Conservation (phyloP, 2,888 invertebrate genomes). For the Antheraea assamensis region DNA sequence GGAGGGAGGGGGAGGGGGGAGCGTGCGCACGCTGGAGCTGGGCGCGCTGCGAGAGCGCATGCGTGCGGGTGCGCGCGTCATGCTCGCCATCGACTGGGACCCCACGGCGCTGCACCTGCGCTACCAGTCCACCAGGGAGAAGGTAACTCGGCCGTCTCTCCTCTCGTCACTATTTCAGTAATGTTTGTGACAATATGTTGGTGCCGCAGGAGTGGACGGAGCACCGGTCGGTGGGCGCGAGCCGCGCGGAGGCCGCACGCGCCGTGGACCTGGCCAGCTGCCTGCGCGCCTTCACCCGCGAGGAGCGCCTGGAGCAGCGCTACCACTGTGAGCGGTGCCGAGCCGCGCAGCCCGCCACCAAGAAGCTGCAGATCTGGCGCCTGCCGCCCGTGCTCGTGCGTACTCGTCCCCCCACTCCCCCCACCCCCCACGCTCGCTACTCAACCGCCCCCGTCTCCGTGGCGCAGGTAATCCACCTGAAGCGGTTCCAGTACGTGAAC, state of each 20-base stretch:
- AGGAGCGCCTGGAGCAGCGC: slow-evolving; percentile 92
- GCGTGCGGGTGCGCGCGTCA: slow-evolving; percentile 39
- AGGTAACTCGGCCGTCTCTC: too few relatives aligned
- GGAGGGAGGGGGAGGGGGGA: slow-evolving; percentile 26
- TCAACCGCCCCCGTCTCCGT: background rate
- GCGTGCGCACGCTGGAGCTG: slow-evolving; percentile 31
- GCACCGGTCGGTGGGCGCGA: slow-evolving; percentile 87
- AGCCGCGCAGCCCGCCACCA: slow-evolving; percentile 91
- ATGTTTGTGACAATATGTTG: too few relatives aligned
- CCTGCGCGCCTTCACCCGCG: slow-evolving; percentile 92
- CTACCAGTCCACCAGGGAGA: slow-evolving; percentile 90
- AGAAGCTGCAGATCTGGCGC: slow-evolving; percentile 95
- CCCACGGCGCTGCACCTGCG: slow-evolving; percentile 95
- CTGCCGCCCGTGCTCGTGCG: slow-evolving; percentile 94
- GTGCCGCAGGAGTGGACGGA: slow-evolving; percentile 90
- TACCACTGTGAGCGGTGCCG: slow-evolving; percentile 94
- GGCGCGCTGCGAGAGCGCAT: slow-evolving; percentile 40
- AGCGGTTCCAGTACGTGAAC: slow-evolving; percentile 95
- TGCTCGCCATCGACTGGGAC: slow-evolving; percentile 96
- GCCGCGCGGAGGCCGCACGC: slow-evolving; percentile 88
- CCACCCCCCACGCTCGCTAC: background rate
- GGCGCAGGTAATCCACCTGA: slow-evolving; percentile 92
- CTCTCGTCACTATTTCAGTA: too few relatives aligned
- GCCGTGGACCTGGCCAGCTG: slow-evolving; percentile 93
- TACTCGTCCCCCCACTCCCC: too few relatives aligned